Evolutionary conservation across 2,888 invertebrate species (phyloP).

Genomic region (Nebria salina): DNA sequence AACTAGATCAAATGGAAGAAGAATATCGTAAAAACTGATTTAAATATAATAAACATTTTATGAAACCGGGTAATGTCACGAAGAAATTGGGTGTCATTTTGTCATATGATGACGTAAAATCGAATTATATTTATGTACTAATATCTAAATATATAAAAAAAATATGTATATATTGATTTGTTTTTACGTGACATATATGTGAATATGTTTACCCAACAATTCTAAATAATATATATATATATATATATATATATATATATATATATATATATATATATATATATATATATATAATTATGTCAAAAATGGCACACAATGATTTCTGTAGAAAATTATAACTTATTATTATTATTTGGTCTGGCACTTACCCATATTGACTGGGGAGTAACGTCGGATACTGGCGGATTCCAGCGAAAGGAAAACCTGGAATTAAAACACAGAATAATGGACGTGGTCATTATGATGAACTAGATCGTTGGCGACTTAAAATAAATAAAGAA

Average conservation of each 20-base stretch:
- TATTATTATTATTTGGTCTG: constrained; percentile 19
- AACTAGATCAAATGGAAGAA: no score
- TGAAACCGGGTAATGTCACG: background rate
- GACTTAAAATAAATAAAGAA: constrained; percentile 14
- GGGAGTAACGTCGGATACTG: constrained; percentile 83
- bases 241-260: no score
- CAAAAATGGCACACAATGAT: background rate
- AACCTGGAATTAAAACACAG: constrained; percentile 65
- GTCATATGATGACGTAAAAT: background rate
- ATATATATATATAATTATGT: background rate
- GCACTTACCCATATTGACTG: constrained; percentile 86
- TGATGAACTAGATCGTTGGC: background rate
- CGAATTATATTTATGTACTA: background rate
- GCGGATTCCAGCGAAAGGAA: constrained; percentile 80
- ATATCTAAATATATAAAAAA: background rate
- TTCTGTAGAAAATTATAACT: background rate
- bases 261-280: no score
- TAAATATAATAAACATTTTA: background rate
- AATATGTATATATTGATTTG: background rate
- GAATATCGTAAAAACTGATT: no score
- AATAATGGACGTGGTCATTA: background rate
- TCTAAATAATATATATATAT: background rate
- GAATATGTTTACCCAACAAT: background rate
- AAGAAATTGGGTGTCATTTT: background rate
- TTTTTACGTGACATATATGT: background rate